Conservation (phyloP, 2,113 vertebrate species). For the Sphyrna mokarran region DNA sequence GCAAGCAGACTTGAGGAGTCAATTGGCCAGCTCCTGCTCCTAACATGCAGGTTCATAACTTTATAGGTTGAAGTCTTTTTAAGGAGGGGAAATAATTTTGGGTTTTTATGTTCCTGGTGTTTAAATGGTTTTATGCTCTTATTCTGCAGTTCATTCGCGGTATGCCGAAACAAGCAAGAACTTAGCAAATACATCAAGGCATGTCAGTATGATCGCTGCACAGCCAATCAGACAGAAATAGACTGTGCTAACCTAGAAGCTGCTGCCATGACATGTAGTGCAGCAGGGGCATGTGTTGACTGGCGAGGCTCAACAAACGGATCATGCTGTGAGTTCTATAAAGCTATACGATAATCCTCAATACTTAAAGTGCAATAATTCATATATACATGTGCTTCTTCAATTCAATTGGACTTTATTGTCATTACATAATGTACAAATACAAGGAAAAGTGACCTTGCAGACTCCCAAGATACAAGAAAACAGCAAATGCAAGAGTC, state of each 20-base stretch:
- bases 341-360: background rate
- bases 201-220: background rate
- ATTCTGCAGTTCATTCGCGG: background rate
- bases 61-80: background rate
- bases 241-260: background rate
- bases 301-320: conserved; percentile 28
- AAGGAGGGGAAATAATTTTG: background rate
- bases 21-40: too few species aligned
- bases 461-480: too few species aligned
- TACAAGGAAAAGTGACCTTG: too few species aligned
- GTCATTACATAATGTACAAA: too few species aligned
- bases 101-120: background rate
- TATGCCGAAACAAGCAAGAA: background rate
- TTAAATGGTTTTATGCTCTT: background rate
- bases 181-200: background rate
- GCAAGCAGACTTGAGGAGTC: too few species aligned
- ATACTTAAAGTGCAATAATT: background rate
- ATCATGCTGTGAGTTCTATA: conserved; percentile 7
- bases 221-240: background rate
- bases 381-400: too few species aligned
- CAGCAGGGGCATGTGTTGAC: background rate
- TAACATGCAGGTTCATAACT: background rate
- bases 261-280: conserved; percentile 12
- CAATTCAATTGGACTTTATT: too few species aligned
- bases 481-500: too few species aligned